Evolutionary conservation across 2,797 vertebrate genomes (phyloP).

Genomic region (Arctocebus calabarensis): DNA sequence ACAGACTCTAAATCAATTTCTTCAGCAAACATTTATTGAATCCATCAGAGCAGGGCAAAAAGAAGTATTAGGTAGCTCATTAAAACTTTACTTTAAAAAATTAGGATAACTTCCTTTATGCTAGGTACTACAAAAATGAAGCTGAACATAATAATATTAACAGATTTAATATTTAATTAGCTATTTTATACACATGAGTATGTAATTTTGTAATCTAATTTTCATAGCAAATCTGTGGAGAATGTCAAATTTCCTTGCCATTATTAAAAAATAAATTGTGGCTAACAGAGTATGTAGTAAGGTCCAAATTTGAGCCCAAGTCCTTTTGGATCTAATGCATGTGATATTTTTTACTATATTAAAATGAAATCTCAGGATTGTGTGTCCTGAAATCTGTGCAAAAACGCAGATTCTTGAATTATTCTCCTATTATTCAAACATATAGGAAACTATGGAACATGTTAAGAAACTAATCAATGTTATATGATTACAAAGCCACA

Average conservation of each 20-base stretch:
- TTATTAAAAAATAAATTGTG: not conserved
- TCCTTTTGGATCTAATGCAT: not conserved
- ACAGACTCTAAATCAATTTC: not conserved
- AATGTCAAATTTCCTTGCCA: not conserved
- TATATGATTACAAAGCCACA: not conserved
- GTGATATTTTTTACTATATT: not conserved
- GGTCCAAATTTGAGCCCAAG: not conserved
- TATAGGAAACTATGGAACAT: not conserved
- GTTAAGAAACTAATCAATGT: not conserved
- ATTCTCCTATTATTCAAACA: not conserved
- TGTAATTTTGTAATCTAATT: not conserved
- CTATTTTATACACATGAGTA: not conserved
- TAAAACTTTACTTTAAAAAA: not conserved
- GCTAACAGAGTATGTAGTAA: not conserved
- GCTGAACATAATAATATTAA: not conserved
- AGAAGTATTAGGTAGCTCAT: not conserved
- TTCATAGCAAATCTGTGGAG: not conserved
- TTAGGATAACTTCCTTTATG: not conserved
- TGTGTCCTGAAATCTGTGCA: not conserved
- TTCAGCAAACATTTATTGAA: not conserved
- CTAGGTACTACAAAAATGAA: not conserved
- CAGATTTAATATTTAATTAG: slow-evolving; percentile 23
- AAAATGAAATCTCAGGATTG: not conserved
- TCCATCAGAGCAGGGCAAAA: not conserved
- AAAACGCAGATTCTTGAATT: not conserved